phyloP scores from a whole-genome alignment of 2,888 invertebrate genomes.

The Ptilodon capucinus region DNA sequence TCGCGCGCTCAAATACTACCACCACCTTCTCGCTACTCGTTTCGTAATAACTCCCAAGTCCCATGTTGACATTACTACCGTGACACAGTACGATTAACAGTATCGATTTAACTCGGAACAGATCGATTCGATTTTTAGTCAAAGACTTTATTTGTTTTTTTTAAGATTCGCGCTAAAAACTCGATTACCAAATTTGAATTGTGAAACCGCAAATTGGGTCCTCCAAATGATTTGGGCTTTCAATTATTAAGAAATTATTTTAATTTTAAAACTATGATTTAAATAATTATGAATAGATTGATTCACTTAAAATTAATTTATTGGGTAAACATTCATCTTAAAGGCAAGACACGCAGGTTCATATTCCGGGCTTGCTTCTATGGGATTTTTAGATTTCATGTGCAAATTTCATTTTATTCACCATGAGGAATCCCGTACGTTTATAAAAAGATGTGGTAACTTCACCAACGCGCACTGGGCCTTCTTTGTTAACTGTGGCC shows the following conservation, averaged over 20 bases:
- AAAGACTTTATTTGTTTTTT: slow-evolving; percentile 2
- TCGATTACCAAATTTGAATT: background rate
- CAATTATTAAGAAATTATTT: background rate
- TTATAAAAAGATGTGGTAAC: too few species aligned
- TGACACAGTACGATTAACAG: slow-evolving; percentile 42
- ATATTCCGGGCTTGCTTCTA: too few species aligned
- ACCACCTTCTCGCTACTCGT: slow-evolving; percentile 60
- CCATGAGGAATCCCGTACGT: too few species aligned
- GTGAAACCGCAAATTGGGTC: background rate
- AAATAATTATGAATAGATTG: too few species aligned
- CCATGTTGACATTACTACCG: slow-evolving; percentile 50
- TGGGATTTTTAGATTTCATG: too few species aligned
- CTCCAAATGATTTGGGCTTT: background rate
- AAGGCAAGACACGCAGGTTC: too few species aligned
- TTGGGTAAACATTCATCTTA: too few species aligned
- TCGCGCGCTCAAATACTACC: slow-evolving; percentile 68
- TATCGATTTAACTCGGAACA: slow-evolving; percentile 41
- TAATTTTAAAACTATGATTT: too few species aligned
- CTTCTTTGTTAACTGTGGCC: too few species aligned
- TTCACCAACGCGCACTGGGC: too few species aligned
- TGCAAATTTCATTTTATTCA: too few species aligned
- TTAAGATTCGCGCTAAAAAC: slow-evolving; percentile 5
- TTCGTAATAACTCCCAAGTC: slow-evolving; percentile 47
- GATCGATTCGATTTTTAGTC: slow-evolving; percentile 34
- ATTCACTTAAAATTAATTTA: too few species aligned